A percentile compares a stretch with the other conserved stretches of the same genome.
These are phyloP conservation scores for Eulimnadia texana DNA, from an alignment of 1,140 invertebrate genomes.

Conservation along the genomic window DNA sequence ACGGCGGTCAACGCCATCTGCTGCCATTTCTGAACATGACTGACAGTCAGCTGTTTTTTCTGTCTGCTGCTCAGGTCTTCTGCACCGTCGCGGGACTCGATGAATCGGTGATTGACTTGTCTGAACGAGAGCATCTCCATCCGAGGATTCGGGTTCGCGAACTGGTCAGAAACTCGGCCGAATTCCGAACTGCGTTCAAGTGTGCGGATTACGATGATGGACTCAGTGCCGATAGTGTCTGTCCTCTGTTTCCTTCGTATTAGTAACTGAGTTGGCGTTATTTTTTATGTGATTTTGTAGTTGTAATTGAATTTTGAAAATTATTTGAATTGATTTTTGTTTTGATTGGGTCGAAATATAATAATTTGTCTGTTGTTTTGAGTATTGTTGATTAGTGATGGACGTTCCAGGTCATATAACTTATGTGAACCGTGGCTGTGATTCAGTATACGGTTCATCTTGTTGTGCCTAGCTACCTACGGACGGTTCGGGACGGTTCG, in stretches of 20 bases:
- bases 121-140: not conserved
- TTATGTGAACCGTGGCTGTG: too few species aligned
- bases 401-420: too few species aligned
- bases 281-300: too few species aligned
- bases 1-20: not conserved
- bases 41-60: not conserved
- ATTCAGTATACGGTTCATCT: too few species aligned
- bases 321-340: too few species aligned
- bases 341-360: too few species aligned
- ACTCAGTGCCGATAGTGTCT: not conserved
- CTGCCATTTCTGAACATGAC: not conserved
- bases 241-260: not conserved
- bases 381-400: too few species aligned
- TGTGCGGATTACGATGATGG: not conserved
- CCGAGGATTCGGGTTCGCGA: not conserved
- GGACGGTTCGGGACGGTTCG: too few species aligned
- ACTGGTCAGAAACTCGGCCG: not conserved
- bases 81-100: not conserved
- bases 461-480: too few species aligned
- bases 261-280: too few species aligned
- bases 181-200: not conserved
- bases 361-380: too few species aligned
- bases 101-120: not conserved
- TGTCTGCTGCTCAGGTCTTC: not conserved
- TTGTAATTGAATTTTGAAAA: too few species aligned